These are phyloP conservation scores for Zelleria hepariella DNA, from an alignment of 2,888 invertebrate species.

Conservation along the genomic window DNA sequence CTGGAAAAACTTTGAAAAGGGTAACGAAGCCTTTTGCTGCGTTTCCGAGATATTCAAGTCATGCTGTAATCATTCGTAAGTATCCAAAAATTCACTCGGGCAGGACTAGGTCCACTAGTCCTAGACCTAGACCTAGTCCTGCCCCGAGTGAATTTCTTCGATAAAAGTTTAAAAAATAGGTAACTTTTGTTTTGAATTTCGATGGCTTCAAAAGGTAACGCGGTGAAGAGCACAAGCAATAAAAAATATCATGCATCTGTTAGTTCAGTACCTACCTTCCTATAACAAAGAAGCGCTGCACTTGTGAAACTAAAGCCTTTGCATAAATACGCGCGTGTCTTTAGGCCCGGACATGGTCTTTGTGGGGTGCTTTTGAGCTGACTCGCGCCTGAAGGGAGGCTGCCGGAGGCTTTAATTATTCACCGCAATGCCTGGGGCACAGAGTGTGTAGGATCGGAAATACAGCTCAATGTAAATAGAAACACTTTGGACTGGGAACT, in stretches of 20 bases:
- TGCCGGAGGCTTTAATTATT: constrained; percentile 56
- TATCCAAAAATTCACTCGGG: background rate
- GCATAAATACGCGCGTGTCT: constrained; percentile 22
- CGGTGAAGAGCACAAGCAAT: no score
- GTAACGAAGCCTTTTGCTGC: background rate
- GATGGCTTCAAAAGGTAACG: no score
- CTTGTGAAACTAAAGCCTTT: constrained; percentile 22
- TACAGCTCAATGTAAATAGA: no score
- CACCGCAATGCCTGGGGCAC: constrained; percentile 33
- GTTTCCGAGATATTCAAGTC: background rate
- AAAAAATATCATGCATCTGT: no score
- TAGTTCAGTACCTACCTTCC: no score
- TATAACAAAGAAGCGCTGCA: no score
- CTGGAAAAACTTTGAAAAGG: background rate
- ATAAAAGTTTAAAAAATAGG: no score
- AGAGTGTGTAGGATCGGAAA: constrained; percentile 15
- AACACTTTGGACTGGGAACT: no score
- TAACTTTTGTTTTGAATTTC: no score
- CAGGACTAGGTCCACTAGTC: no score
- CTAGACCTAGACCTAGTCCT: no score
- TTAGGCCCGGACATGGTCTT: background rate
- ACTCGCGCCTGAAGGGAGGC: constrained; percentile 35
- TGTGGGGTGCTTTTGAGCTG: background rate
- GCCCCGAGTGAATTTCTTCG: no score
- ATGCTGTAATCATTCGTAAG: background rate